phyloP scores from a whole-genome alignment of 2,113 vertebrate genomes.

The Caretta caretta region DNA sequence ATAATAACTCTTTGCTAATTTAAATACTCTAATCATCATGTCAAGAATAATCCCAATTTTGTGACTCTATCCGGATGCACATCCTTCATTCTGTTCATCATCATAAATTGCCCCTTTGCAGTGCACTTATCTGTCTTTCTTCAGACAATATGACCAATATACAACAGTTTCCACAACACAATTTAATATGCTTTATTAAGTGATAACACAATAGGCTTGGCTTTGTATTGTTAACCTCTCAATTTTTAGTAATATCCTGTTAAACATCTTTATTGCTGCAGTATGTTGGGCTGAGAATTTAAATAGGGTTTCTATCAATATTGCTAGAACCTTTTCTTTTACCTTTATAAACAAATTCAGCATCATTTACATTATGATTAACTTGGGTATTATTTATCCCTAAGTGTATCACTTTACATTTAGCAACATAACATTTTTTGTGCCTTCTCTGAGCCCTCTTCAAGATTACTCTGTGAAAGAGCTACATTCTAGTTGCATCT shows the following conservation, averaged over 20 bases:
- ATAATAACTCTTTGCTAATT: background rate
- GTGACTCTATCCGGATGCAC: background rate
- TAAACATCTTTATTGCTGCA: conserved; percentile 18
- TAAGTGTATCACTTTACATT: conserved; percentile 4
- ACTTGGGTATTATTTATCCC: background rate
- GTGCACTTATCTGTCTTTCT: conserved; percentile 64
- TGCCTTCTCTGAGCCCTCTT: conserved; percentile 33
- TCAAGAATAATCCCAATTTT: background rate
- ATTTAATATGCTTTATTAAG: background rate
- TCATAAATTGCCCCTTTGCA: background rate
- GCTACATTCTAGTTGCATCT: conserved; percentile 36
- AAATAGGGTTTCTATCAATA: background rate
- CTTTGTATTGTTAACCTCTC: background rate
- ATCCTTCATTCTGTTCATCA: background rate
- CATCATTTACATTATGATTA: background rate
- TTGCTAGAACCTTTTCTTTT: background rate
- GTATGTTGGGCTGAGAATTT: conserved; percentile 12
- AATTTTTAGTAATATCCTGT: background rate
- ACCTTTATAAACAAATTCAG: background rate
- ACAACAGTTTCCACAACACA: background rate
- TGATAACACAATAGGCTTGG: background rate
- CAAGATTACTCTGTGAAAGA: conserved; percentile 50
- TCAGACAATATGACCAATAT: conserved; percentile 10
- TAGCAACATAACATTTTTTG: conserved; percentile 17
- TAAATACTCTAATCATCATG: background rate